Evolutionary conservation across 2,888 invertebrate species (phyloP).

Genomic region (Melanotus villosus): DNA sequence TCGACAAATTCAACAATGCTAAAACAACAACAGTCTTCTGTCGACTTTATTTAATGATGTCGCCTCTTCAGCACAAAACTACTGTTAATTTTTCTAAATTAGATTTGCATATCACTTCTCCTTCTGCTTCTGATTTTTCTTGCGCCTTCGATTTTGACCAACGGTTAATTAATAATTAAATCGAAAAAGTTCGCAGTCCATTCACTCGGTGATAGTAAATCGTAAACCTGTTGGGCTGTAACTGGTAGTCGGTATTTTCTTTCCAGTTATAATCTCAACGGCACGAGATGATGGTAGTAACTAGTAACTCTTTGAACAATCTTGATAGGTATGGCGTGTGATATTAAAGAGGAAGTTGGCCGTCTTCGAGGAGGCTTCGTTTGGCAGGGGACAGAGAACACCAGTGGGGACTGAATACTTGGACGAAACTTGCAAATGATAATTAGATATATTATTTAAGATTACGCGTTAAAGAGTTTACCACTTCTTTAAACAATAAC

Average conservation of each 20-base stretch:
- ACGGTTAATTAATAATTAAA: no score
- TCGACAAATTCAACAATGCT: no score
- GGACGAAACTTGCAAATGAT: conserved; percentile 9
- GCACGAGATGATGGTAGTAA: conserved; percentile 30
- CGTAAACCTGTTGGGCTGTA: no score
- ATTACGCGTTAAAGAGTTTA: not conserved
- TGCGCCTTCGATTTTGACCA: no score
- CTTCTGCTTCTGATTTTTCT: no score
- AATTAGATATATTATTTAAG: not conserved
- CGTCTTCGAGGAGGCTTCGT: conserved; percentile 15
- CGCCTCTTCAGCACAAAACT: no score
- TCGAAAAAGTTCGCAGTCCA: no score
- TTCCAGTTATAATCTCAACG: conserved; percentile 10
- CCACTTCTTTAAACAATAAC: not conserved
- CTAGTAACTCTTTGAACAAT: conserved; percentile 27
- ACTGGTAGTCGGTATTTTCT: not conserved
- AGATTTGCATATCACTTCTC: no score
- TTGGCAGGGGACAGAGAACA: conserved; percentile 24
- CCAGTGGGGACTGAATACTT: conserved; percentile 30
- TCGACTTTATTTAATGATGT: no score
- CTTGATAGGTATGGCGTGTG: conserved; percentile 30
- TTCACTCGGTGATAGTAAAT: no score
- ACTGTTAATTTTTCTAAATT: no score
- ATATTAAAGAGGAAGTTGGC: conserved; percentile 30
- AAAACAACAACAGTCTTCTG: no score